Percentiles rank a stretch among this genome's conserved stretches.
Conservation (phyloP, 1,140 invertebrate genomes). For the Drosophila nebulosa region DNA sequence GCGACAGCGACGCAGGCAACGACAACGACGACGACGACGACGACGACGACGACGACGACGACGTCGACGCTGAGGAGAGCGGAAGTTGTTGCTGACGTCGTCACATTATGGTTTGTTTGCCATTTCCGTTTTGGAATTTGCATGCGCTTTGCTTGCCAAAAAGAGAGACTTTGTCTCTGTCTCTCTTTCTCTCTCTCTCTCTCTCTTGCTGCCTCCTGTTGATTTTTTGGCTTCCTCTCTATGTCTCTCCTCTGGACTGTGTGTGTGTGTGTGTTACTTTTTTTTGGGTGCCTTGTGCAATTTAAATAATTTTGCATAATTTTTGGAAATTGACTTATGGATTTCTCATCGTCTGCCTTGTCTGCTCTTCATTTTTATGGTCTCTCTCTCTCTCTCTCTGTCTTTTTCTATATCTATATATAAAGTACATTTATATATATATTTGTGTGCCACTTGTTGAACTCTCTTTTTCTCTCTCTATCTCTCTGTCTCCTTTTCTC, state of each 20-base stretch:
- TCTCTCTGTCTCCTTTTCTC: neutral
- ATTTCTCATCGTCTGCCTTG: conserved; percentile 51
- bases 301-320: conserved; percentile 81
- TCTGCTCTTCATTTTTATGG: conserved; percentile 70
- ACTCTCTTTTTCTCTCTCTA: neutral
- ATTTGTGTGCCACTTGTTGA: conserved; percentile 65
- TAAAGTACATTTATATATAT: neutral
- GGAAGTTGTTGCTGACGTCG: conserved; percentile 66
- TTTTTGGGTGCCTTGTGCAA: conserved; percentile 45
- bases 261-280: neutral
- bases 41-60: neutral
- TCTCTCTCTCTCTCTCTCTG: conserved; percentile 2
- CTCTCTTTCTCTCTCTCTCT: neutral
- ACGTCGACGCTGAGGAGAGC: conserved; percentile 18
- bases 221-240: conserved; percentile 49
- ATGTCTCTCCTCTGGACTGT: neutral
- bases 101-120: conserved; percentile 79
- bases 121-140: conserved; percentile 75
- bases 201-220: conserved; percentile 43
- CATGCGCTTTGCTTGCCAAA: conserved; percentile 62
- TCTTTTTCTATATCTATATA: conserved; percentile 9
- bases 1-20: neutral
- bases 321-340: conserved; percentile 80
- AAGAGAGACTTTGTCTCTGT: conserved; percentile 20
- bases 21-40: neutral